A percentile compares a stretch with the other conserved stretches of the same genome.
These are phyloP conservation scores for Ptilodon capucinus DNA, from an alignment of 2,888 invertebrate species.

Conservation along the genomic window DNA sequence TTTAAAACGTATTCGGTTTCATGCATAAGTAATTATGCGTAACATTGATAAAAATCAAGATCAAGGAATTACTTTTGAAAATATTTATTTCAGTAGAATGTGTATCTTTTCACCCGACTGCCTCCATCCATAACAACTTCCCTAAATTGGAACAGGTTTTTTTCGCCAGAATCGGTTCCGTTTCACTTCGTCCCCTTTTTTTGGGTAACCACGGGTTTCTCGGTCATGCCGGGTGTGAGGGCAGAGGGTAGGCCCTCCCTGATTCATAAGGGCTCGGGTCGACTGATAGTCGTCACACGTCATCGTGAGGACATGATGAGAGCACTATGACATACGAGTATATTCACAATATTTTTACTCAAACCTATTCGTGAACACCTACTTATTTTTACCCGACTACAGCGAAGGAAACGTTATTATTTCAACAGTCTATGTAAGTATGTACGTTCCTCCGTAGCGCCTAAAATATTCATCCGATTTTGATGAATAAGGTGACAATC, in stretches of 20 bases:
- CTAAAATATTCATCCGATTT: too few relatives aligned
- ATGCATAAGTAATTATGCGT: too few relatives aligned
- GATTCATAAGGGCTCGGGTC: neutral
- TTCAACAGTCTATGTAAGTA: too few relatives aligned
- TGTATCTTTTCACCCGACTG: neutral
- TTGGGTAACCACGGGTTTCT: neutral
- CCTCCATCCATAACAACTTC: neutral
- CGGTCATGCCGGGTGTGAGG: neutral
- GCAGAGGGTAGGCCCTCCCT: neutral
- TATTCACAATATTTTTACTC: neutral
- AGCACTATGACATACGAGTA: neutral
- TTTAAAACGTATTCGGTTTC: too few relatives aligned
- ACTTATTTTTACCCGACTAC: too few relatives aligned
- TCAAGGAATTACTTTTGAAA: neutral
- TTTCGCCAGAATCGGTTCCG: neutral
- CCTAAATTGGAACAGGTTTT: conserved; percentile 4
- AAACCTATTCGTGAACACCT: too few relatives aligned
- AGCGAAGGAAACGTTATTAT: too few relatives aligned
- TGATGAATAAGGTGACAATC: too few relatives aligned
- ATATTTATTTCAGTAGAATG: neutral
- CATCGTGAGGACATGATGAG: neutral
- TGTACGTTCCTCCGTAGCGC: too few relatives aligned
- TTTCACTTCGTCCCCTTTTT: neutral
- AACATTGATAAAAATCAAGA: neutral
- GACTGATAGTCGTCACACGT: neutral